A percentile compares a stretch with the other conserved stretches of the same genome.
phyloP scores from a whole-genome alignment of 2,797 vertebrate species.

The Cygnus olor region DNA sequence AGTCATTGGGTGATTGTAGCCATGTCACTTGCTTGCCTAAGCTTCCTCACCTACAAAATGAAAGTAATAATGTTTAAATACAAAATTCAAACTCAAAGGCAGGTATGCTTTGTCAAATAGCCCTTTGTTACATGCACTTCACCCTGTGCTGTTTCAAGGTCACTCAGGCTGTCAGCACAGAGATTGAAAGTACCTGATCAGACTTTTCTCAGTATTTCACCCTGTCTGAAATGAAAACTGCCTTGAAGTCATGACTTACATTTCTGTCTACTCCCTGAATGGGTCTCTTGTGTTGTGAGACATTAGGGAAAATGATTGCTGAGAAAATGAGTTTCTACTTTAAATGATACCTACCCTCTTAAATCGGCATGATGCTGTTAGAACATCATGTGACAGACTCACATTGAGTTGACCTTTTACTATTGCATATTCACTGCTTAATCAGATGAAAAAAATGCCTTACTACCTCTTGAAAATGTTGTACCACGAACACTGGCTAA shows the following conservation, averaged over 20 bases:
- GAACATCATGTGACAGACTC: constrained; percentile 4
- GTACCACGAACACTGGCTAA: constrained; percentile 18
- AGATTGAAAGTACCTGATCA: not conserved
- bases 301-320: constrained; percentile 1
- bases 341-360: constrained; percentile 35
- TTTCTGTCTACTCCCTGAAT: not conserved
- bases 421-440: constrained; percentile 49
- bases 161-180: not conserved
- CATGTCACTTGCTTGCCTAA: not conserved
- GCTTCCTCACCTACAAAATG: not conserved
- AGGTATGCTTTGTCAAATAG: not conserved
- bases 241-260: constrained; percentile 1
- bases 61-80: not conserved
- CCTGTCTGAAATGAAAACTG: not conserved
- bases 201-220: not conserved
- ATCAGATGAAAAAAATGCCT: constrained; percentile 61
- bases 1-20: not conserved
- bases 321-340: constrained; percentile 57
- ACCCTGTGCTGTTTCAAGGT: not conserved
- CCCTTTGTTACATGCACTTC: not conserved
- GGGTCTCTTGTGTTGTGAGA: not conserved
- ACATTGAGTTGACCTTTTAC: constrained; percentile 67
- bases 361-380: not conserved
- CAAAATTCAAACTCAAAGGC: not conserved
- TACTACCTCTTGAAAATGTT: constrained; percentile 56